Evolutionary conservation across 2,797 vertebrate genomes (phyloP).

Genomic region (Eidolon dupreanum): DNA sequence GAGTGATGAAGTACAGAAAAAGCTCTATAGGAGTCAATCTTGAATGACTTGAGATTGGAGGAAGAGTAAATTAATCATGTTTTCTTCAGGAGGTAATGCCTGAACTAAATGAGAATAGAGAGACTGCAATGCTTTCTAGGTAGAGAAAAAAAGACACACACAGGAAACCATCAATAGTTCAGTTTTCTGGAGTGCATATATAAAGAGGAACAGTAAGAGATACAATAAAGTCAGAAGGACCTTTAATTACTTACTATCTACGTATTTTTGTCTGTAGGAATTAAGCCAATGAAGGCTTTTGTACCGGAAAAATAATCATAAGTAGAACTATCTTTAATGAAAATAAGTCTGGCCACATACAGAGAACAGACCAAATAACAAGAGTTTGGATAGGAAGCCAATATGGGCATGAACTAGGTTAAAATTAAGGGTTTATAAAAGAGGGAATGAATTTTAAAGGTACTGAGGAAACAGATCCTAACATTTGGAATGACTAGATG

Average conservation of each 20-base stretch:
- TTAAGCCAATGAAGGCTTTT: neutral
- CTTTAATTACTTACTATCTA: neutral
- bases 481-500: neutral
- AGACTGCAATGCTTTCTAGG: neutral
- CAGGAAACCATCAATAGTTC: neutral
- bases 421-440: neutral
- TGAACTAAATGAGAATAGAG: neutral
- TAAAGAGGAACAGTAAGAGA: neutral
- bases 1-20: neutral
- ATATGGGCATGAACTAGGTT: neutral
- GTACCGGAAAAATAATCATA: neutral
- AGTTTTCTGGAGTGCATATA: neutral
- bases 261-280: constrained; percentile 9
- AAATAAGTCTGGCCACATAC: constrained; percentile 7
- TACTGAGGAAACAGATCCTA: neutral
- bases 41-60: neutral
- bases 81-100: neutral
- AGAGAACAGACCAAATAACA: neutral
- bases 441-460: neutral
- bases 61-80: neutral
- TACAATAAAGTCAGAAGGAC: neutral
- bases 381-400: neutral
- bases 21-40: neutral
- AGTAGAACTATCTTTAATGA: neutral
- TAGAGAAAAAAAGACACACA: neutral